Base-by-base conservation (phyloP, 2,888 invertebrate species). In the Cerastoderma edule region DNA sequence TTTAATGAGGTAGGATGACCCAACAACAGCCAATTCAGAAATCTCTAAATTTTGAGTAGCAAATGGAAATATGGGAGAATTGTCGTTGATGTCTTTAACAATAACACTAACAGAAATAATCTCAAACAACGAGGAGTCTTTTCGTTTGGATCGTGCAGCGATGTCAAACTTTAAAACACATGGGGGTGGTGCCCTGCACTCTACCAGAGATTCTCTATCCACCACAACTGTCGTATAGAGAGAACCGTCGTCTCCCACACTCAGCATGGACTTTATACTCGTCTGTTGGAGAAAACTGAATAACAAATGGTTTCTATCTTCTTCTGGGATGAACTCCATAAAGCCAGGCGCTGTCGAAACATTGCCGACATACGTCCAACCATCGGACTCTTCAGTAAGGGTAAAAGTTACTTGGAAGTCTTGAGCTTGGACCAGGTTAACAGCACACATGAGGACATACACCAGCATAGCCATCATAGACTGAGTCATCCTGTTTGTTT, bases 31-130 rank as follows among this genome's bases (percentile, higher is more conserved):
- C 50, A 83, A 80, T 75, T 89, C 89, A 6, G 83, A 74, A 28
- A 89, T 82, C 22, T 75, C 72, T 27, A 88, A 75, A 30, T 63
- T 73, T 32, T 87, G 78, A 57, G 80, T 75, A 67, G 67, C 73
- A 48, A 71, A 75, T 0, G 85, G 83, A 65, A 89, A 89, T 39
- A 67, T 72, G 24, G 89, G 89, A 24, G 84, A 72, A 75, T 88
- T 87, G 66, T 89, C 89, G 70, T 89, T 89, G 60, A 79, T 84
- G 68, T 89, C 89, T 4, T 79, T 76, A 27, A 89, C 78, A 19
- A 85, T 73, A 35, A 89, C 83, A 60, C 72, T 79, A 2, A 88
- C 84, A 6, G 84, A 81, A 50, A 86, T 82, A 32, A 89, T 78
- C 46, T 80, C 83, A 65, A 86, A 72, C 32, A 85, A 69, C n/a